Conservation (phyloP, 2,797 vertebrate genomes). For the Lacerta bilineata region DNA sequence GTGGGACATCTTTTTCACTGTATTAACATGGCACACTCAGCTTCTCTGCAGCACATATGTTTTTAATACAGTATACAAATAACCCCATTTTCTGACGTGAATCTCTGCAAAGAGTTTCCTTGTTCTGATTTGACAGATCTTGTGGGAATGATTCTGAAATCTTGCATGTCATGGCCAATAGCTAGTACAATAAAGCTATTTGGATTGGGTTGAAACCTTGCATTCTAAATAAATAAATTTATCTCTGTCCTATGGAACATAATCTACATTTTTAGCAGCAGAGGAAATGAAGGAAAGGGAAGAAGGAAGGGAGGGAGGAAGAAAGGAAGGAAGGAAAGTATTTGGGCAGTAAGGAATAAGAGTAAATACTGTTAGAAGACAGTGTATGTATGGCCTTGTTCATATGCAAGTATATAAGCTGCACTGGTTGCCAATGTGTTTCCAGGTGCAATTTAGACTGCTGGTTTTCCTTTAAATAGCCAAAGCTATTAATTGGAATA, state of each 20-base stretch:
- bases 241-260: neutral
- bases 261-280: neutral
- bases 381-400: too few relatives aligned
- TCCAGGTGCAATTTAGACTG: neutral
- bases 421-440: too few relatives aligned
- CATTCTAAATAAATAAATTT: neutral
- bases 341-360: too few relatives aligned
- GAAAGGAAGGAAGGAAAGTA: too few relatives aligned
- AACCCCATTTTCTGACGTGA: slow-evolving; percentile 55
- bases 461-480: too few relatives aligned
- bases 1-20: slow-evolving; percentile 52
- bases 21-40: slow-evolving; percentile 46
- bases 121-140: slow-evolving; percentile 72
- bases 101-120: slow-evolving; percentile 58
- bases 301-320: too few relatives aligned
- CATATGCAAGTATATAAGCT: too few relatives aligned
- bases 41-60: slow-evolving; percentile 64
- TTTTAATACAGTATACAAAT: slow-evolving; percentile 67
- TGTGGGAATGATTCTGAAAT: slow-evolving; percentile 21
- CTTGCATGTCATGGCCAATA: too few relatives aligned
- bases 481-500: neutral
- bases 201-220: neutral
- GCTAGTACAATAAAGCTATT: too few relatives aligned
- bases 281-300: neutral
- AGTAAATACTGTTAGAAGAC: too few relatives aligned